These are phyloP conservation scores for Tipula unca DNA, from an alignment of 2,888 invertebrate genomes.

Conservation along the genomic window DNA sequence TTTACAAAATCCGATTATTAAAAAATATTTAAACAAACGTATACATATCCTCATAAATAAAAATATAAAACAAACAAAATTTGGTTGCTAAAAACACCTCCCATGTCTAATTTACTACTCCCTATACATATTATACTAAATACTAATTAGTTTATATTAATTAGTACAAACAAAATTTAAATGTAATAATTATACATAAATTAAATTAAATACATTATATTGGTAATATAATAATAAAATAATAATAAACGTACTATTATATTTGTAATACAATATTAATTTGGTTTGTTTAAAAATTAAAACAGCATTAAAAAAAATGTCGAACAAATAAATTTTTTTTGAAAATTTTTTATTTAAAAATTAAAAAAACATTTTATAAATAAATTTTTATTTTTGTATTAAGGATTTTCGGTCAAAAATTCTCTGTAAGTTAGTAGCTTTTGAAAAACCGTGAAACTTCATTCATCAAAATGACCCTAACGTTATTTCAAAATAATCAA, in stretches of 20 bases:
- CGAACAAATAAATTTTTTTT: background rate
- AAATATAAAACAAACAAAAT: background rate
- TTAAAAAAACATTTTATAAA: background rate
- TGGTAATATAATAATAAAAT: background rate
- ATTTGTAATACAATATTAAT: background rate
- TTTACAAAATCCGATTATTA: background rate
- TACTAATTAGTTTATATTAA: background rate
- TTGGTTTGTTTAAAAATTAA: background rate
- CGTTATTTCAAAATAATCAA: too few relatives aligned
- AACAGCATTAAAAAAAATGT: background rate
- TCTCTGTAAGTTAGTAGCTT: too few relatives aligned
- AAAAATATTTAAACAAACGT: background rate
- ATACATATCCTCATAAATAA: background rate
- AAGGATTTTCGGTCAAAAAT: too few relatives aligned
- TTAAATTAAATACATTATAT: background rate
- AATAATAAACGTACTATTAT: background rate
- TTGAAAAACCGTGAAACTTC: too few relatives aligned
- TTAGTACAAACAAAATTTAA: conserved; percentile 3
- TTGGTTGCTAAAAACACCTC: background rate
- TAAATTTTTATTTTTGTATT: background rate
- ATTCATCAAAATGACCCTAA: too few relatives aligned
- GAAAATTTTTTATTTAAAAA: background rate
- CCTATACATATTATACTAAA: background rate
- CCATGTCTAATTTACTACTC: background rate
- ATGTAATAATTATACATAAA: background rate